These are phyloP conservation scores for Rhipidura dahli DNA, from an alignment of 2,113 vertebrate genomes.

Conservation along the genomic window DNA sequence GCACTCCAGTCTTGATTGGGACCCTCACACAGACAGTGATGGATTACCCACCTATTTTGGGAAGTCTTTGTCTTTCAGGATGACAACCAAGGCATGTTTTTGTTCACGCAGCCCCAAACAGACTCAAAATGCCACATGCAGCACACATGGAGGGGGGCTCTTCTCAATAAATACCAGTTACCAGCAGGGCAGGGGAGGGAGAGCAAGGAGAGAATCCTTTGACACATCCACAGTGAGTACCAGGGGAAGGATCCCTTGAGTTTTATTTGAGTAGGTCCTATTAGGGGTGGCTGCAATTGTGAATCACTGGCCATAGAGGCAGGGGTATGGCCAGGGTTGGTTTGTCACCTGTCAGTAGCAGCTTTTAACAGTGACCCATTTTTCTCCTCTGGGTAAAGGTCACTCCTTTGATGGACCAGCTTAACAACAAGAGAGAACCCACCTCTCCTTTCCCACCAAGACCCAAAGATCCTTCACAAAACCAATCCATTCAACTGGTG, in stretches of 20 bases:
- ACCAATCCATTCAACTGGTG: background rate
- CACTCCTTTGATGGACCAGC: background rate
- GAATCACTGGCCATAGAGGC: background rate
- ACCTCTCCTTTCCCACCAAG: fast-evolving
- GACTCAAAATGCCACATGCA: background rate
- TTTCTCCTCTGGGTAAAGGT: background rate
- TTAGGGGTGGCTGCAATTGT: background rate
- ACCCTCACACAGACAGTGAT: background rate
- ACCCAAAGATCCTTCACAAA: background rate
- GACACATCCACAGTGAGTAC: background rate
- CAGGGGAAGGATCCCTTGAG: background rate
- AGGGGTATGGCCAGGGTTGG: background rate
- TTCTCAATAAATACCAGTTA: background rate
- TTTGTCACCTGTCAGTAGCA: background rate
- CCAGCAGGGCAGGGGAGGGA: background rate
- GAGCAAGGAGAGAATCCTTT: background rate
- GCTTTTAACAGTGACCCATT: background rate
- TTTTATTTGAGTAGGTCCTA: background rate
- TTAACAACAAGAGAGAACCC: background rate
- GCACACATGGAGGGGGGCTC: background rate
- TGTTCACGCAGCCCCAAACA: background rate
- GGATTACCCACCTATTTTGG: background rate
- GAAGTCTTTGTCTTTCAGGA: background rate
- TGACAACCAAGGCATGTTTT: background rate
- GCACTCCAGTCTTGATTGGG: background rate